Conservation (phyloP, 1,140 invertebrate species). For the Zophobas morio region DNA sequence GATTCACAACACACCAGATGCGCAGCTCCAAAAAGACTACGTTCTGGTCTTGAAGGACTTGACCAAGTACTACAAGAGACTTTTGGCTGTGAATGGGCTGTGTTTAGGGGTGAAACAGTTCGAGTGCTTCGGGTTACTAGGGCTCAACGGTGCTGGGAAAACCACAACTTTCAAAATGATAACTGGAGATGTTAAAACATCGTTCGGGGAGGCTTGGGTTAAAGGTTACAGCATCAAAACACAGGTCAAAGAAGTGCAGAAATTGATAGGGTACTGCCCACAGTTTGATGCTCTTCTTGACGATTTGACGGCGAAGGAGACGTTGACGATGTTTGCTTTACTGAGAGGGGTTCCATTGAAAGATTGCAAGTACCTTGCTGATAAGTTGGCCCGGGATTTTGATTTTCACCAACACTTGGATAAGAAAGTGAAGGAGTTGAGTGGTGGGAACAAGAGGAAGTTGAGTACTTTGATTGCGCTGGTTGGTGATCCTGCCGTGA, state of each 20-base stretch:
- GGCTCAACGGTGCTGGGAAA: slow-evolving; percentile 84
- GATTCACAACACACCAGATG: slow-evolving; percentile 58
- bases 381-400: slow-evolving; percentile 66
- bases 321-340: slow-evolving; percentile 80
- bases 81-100: slow-evolving; percentile 80
- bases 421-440: slow-evolving; percentile 76
- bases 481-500: slow-evolving; percentile 87
- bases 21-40: slow-evolving; percentile 47
- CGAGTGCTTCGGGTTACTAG: slow-evolving; percentile 92
- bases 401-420: slow-evolving; percentile 70
- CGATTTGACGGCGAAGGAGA: slow-evolving; percentile 84
- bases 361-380: slow-evolving; percentile 64
- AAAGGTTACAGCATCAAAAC: slow-evolving; percentile 68
- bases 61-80: slow-evolving; percentile 78
- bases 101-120: slow-evolving; percentile 72
- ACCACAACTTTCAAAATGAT: slow-evolving; percentile 91
- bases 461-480: slow-evolving; percentile 93
- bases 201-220: slow-evolving; percentile 57
- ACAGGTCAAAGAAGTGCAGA: slow-evolving; percentile 71
- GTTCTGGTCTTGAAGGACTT: slow-evolving; percentile 69
- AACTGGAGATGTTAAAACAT: slow-evolving; percentile 81
- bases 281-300: slow-evolving; percentile 87
- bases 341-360: slow-evolving; percentile 78
- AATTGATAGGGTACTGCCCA: slow-evolving; percentile 83
- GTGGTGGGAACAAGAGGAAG: slow-evolving; percentile 95